Conservation (phyloP, 1,140 invertebrate species). For the Calephelis nemesis region DNA sequence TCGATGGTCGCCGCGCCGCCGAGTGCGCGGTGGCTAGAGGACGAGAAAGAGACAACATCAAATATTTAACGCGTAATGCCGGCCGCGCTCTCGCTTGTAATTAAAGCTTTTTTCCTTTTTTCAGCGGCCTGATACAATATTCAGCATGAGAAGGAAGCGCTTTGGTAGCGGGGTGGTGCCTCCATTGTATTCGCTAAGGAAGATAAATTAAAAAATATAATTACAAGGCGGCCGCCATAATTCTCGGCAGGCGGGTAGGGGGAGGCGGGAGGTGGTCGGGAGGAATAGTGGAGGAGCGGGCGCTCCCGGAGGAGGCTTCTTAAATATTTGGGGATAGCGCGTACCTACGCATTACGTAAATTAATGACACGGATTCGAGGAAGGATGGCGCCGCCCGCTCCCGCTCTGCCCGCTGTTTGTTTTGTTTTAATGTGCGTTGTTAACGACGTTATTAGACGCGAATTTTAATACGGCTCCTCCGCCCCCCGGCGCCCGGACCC, state of each 20-base stretch:
- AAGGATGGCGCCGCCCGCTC: slow-evolving; percentile 71
- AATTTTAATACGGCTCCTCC: slow-evolving; percentile 63
- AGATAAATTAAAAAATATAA: slow-evolving; percentile 82
- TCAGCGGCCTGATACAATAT: slow-evolving; percentile 78
- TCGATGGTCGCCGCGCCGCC: slow-evolving; percentile 45
- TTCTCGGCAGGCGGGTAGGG: slow-evolving; percentile 73
- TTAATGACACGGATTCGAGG: slow-evolving; percentile 79
- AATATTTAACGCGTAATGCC: slow-evolving; percentile 76
- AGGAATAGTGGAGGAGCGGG: slow-evolving; percentile 73
- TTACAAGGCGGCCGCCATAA: slow-evolving; percentile 81
- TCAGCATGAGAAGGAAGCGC: slow-evolving; percentile 77
- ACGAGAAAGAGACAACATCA: slow-evolving; percentile 74
- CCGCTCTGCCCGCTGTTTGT: slow-evolving; percentile 66
- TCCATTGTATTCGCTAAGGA: slow-evolving; percentile 80
- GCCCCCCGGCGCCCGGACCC: slow-evolving; percentile 36
- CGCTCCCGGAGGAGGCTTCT: slow-evolving; percentile 77
- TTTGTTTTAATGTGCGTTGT: slow-evolving; percentile 77
- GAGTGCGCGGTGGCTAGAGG: slow-evolving; percentile 38
- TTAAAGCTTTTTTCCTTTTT: slow-evolving; percentile 79
- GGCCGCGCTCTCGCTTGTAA: slow-evolving; percentile 76
- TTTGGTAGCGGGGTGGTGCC: slow-evolving; percentile 74
- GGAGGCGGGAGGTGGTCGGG: slow-evolving; percentile 47
- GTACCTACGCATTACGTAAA: slow-evolving; percentile 79
- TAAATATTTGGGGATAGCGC: slow-evolving; percentile 79
- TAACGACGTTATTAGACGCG: slow-evolving; percentile 77